These are phyloP conservation scores for Melanostoma mellinum DNA, from an alignment of 2,888 invertebrate genomes.

Conservation along the genomic window DNA sequence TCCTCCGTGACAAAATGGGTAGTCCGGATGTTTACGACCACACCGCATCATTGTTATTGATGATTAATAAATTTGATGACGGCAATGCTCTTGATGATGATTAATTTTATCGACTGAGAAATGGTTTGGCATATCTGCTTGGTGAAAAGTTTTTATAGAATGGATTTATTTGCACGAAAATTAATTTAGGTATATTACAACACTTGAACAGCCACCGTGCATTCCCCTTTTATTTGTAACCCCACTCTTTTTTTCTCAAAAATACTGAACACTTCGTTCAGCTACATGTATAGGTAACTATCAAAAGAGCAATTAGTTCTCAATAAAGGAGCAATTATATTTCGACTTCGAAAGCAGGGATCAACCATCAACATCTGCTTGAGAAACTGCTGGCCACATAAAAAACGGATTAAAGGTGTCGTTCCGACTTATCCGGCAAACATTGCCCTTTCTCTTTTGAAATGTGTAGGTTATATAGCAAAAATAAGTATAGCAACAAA, in stretches of 20 bases:
- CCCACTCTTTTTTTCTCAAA: too few relatives aligned
- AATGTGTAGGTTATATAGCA: conserved; percentile 38
- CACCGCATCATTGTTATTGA: conserved; percentile 62
- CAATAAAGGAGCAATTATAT: conserved; percentile 67
- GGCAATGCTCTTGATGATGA: conserved; percentile 56
- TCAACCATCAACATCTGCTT: conserved; percentile 58
- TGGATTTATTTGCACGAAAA: not conserved
- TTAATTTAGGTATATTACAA: too few relatives aligned
- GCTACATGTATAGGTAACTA: not conserved
- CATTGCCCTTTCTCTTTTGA: conserved; percentile 6
- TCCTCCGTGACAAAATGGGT: conserved; percentile 18
- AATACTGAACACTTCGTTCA: not conserved
- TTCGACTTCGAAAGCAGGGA: conserved; percentile 39
- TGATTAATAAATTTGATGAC: conserved; percentile 49
- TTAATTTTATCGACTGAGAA: conserved; percentile 17
- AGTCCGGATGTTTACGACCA: conserved; percentile 71
- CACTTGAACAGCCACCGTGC: too few relatives aligned
- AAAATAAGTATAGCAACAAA: conserved; percentile 34
- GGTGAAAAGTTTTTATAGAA: not conserved
- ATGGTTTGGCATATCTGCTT: too few relatives aligned
- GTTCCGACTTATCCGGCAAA: conserved; percentile 56
- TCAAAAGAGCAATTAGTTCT: conserved; percentile 58
- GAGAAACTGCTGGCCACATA: conserved; percentile 21
- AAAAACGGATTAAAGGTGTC: conserved; percentile 63
- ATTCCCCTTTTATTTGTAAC: too few relatives aligned